Evolutionary conservation across 1,140 invertebrate species (phyloP).

Genomic region (Lamellibrachia luymesi): DNA sequence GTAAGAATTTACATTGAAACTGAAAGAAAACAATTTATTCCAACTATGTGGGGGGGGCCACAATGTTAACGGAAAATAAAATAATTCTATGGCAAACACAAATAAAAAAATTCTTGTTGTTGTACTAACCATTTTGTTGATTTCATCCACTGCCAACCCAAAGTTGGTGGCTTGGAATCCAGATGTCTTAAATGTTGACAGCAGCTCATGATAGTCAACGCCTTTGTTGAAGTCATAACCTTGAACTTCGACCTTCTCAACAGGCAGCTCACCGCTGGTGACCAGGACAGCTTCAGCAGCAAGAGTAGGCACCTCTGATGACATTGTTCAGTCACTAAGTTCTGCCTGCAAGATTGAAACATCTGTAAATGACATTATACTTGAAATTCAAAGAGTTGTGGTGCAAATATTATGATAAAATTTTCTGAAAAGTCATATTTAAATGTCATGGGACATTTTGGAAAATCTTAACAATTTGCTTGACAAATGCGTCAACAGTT

Average conservation of each 20-base stretch:
- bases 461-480: too few species aligned
- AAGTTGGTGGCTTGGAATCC: slow-evolving; percentile 98
- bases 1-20: too few species aligned
- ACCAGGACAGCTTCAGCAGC: slow-evolving; percentile 22
- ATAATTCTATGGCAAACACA: background rate
- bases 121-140: slow-evolving; percentile 80
- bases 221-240: slow-evolving; percentile 94
- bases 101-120: background rate
- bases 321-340: background rate
- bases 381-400: too few species aligned
- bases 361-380: too few species aligned
- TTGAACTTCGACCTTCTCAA: slow-evolving; percentile 41
- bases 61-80: background rate
- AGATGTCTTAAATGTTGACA: slow-evolving; percentile 75
- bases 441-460: too few species aligned
- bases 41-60: too few species aligned
- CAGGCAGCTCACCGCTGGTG: slow-evolving; percentile 22
- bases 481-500: too few species aligned
- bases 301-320: background rate
- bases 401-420: too few species aligned
- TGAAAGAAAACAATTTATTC: too few species aligned
- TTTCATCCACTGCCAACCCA: slow-evolving; percentile 84
- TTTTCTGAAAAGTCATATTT: too few species aligned
- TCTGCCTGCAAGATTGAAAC: background rate
- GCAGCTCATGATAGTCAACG: slow-evolving; percentile 79